Conservation (phyloP, 2,888 invertebrate species). For the Cordilura impudica region DNA sequence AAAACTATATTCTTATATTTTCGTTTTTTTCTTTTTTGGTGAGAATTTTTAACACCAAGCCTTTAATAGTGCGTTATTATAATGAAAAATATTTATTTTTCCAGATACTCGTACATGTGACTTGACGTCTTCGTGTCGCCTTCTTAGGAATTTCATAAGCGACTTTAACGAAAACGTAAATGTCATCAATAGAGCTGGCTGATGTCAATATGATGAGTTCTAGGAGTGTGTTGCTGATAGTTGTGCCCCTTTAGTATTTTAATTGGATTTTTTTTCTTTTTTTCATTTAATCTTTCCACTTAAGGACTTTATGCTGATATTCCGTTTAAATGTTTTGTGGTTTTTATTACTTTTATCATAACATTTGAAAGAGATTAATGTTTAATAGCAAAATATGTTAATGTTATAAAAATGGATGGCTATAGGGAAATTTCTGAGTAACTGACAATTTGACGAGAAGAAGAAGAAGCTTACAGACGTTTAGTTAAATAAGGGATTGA, state of each 20-base stretch:
- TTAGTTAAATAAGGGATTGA: neutral
- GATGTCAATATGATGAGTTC: constrained; percentile 51
- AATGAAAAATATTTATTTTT: constrained; percentile 12
- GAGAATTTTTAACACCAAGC: constrained; percentile 42
- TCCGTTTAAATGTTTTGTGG: neutral
- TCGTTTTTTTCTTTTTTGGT: neutral
- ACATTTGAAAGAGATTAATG: neutral
- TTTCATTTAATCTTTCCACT: neutral
- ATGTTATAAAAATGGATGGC: neutral
- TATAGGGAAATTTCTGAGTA: neutral
- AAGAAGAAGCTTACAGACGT: neutral
- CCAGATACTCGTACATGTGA: constrained; percentile 26
- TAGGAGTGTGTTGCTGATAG: constrained; percentile 19
- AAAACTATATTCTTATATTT: neutral
- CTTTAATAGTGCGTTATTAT: constrained; percentile 4
- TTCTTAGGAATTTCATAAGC: constrained; percentile 57
- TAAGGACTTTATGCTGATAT: neutral
- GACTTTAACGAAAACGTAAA: constrained; percentile 43
- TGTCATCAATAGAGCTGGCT: constrained; percentile 58
- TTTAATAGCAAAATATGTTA: neutral
- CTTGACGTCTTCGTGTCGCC: constrained; percentile 63
- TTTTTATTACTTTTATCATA: neutral
- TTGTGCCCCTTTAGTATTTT: neutral
- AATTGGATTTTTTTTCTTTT: neutral
- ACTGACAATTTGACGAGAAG: neutral